phyloP scores from a whole-genome alignment of 2,797 vertebrate genomes.

The Ctenosaura bakeri region DNA sequence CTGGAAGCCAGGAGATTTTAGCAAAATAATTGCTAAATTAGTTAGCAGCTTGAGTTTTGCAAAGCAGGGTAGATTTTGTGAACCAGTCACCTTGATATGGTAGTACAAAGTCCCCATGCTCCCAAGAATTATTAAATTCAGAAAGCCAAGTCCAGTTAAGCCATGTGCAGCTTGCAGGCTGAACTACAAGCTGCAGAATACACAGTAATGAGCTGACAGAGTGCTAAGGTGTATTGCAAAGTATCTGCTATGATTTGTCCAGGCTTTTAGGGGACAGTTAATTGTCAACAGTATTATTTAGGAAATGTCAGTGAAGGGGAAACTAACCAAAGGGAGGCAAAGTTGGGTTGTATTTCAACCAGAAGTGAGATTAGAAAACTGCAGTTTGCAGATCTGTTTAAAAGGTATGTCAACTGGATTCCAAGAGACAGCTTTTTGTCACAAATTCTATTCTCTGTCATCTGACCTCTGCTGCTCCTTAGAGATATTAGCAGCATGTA shows the following conservation, averaged over 20 bases:
- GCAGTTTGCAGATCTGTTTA: neutral
- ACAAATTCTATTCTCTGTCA: neutral
- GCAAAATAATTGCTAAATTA: neutral
- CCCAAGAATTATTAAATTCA: neutral
- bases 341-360: neutral
- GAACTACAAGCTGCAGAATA: neutral
- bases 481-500: conserved; percentile 27
- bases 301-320: conserved; percentile 2
- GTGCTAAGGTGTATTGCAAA: neutral
- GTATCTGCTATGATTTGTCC: neutral
- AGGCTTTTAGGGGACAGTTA: neutral
- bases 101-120: neutral
- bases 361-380: neutral
- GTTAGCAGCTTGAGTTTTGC: too few relatives aligned
- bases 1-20: neutral
- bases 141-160: neutral
- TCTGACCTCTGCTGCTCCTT: neutral
- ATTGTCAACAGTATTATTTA: neutral
- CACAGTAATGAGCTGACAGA: neutral
- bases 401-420: neutral
- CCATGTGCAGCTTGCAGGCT: neutral
- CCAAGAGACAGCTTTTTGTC: neutral
- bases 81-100: neutral
- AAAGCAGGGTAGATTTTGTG: neutral
- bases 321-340: neutral